Evolutionary conservation across 2,888 invertebrate species (phyloP).

Genomic region (Hydroisotoma schaefferi): DNA sequence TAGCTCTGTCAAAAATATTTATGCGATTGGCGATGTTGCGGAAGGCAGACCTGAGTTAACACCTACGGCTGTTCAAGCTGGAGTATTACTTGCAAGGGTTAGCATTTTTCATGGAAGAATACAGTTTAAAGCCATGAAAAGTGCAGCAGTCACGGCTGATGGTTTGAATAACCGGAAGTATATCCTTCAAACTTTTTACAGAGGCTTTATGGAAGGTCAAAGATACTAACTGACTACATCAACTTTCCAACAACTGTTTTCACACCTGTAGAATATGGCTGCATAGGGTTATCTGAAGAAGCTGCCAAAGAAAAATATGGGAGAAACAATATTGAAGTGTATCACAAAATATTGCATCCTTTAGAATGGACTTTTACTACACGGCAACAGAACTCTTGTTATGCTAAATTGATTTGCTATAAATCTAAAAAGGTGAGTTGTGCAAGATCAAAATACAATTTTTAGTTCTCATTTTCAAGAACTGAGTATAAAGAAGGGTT

Average conservation of each 20-base stretch:
- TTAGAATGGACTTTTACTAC: too few species aligned
- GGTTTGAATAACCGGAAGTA: neutral
- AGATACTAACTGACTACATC: conserved; percentile 54
- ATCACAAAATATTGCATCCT: conserved; percentile 57
- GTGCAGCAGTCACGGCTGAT: too few species aligned
- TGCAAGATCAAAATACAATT: too few species aligned
- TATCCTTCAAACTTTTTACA: neutral
- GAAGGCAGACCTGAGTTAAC: conserved; percentile 60
- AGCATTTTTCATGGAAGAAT: neutral
- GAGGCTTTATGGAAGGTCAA: conserved; percentile 42
- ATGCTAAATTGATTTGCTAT: too few species aligned
- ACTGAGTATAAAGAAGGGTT: too few species aligned
- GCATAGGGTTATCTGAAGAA: conserved; percentile 60
- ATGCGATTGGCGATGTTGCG: conserved; percentile 61
- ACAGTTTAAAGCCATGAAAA: too few species aligned
- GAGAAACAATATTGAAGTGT: conserved; percentile 57
- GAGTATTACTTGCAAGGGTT: conserved; percentile 55
- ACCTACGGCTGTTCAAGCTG: conserved; percentile 56
- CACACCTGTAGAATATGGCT: conserved; percentile 62
- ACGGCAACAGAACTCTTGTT: too few species aligned
- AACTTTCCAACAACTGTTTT: conserved; percentile 62
- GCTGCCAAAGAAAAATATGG: conserved; percentile 56
- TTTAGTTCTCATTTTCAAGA: too few species aligned
- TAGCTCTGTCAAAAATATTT: conserved; percentile 51
- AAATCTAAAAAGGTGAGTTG: too few species aligned